Percentiles rank a stretch among this genome's conserved stretches.
Conservation (phyloP, 2,797 vertebrate genomes). For the Aldrovandia affinis region DNA sequence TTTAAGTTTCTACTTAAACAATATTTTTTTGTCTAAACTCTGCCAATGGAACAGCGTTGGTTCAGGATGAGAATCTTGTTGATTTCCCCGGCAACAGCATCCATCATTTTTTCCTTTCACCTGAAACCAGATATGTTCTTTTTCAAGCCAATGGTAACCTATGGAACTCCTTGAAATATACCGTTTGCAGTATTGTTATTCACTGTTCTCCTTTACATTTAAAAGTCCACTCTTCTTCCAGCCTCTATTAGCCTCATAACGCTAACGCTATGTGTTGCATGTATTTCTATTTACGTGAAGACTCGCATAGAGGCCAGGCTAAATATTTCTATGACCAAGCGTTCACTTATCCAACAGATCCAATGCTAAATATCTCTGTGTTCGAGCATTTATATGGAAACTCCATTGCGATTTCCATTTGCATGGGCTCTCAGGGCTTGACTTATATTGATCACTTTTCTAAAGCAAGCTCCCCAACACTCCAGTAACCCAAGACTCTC, state of each 20-base stretch:
- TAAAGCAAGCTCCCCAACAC: background rate
- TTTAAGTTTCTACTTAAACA: background rate
- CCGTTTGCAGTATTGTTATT: background rate
- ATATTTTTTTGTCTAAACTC: background rate
- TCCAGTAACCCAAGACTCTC: background rate
- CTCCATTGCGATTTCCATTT: background rate
- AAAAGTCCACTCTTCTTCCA: background rate
- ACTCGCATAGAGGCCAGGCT: background rate
- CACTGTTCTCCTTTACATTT: background rate
- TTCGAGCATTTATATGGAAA: background rate
- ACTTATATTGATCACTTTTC: background rate
- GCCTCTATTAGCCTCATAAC: background rate
- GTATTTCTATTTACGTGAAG: background rate
- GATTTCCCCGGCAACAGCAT: background rate
- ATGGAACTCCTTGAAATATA: background rate
- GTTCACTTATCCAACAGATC: background rate
- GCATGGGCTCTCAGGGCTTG: background rate
- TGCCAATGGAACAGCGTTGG: background rate
- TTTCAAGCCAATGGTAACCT: background rate
- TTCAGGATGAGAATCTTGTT: background rate
- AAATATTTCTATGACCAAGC: background rate
- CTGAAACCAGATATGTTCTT: background rate
- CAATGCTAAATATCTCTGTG: background rate
- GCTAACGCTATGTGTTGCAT: background rate
- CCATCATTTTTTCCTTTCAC: background rate